phyloP scores from a whole-genome alignment of 2,797 vertebrate genomes.

The Saxicola maurus region DNA sequence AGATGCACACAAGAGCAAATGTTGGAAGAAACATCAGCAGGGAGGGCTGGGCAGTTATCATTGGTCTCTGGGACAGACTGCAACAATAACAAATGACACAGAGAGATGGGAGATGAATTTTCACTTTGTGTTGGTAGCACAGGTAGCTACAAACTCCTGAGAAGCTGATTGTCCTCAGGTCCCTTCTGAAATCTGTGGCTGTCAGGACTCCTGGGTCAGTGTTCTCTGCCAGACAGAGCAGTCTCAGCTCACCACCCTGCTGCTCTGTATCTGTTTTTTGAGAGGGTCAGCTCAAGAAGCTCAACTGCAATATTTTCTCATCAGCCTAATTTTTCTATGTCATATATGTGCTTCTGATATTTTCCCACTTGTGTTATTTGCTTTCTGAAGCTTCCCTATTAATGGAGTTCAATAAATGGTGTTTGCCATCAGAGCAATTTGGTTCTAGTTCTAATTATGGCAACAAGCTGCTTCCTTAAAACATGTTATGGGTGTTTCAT shows the following conservation, averaged over 20 bases:
- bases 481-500: constrained; percentile 67
- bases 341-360: constrained; percentile 7
- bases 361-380: constrained; percentile 52
- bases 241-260: neutral
- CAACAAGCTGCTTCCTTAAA: constrained; percentile 74
- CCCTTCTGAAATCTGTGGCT: neutral
- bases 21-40: neutral
- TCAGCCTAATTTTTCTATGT: neutral
- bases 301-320: neutral
- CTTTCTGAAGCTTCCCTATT: constrained; percentile 44
- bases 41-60: neutral
- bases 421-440: constrained; percentile 76
- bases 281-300: neutral
- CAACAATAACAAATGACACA: neutral
- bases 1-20: neutral
- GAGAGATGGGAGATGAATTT: neutral
- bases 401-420: constrained; percentile 65
- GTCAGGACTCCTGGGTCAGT: neutral
- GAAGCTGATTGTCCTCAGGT: neutral
- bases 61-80: neutral
- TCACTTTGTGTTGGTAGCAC: neutral
- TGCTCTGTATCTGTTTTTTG: neutral
- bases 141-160: neutral
- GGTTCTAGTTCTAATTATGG: constrained; percentile 74
- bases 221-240: neutral